phyloP scores from a whole-genome alignment of 2,888 invertebrate species.

The Epirrita christyi region DNA sequence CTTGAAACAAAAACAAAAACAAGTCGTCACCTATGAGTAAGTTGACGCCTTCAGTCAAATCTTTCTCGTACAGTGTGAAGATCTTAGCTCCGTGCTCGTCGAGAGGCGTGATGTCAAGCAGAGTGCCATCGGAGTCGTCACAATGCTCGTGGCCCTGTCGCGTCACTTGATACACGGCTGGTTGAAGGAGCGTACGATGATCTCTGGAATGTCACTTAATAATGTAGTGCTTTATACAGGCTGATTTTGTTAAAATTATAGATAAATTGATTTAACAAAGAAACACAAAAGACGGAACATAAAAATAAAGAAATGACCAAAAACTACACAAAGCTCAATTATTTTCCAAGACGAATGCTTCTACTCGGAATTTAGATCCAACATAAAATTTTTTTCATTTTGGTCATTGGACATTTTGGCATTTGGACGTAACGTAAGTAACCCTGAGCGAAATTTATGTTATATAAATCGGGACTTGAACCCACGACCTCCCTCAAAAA shows the following conservation, averaged over 20 bases:
- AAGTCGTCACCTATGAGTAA: conserved; percentile 86
- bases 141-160: conserved; percentile 89
- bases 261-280: too few species aligned
- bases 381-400: too few species aligned
- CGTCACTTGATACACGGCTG: conserved; percentile 88
- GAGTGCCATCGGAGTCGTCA: conserved; percentile 88
- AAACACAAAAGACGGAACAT: too few species aligned
- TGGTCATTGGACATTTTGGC: too few species aligned
- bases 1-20: conserved; percentile 2
- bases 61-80: conserved; percentile 89
- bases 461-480: too few species aligned
- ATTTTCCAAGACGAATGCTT: too few species aligned
- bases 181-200: conserved; percentile 83
- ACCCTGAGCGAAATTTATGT: too few species aligned
- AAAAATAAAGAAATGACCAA: too few species aligned
- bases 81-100: conserved; percentile 87
- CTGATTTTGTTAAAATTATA: background rate
- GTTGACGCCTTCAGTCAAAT: conserved; percentile 89
- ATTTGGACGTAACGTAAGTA: too few species aligned
- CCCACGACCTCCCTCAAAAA: too few species aligned
- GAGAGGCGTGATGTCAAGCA: conserved; percentile 88
- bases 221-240: background rate
- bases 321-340: too few species aligned
- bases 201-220: conserved; percentile 59
- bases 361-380: too few species aligned